Base-by-base conservation (phyloP, 2,797 vertebrate species). In the Mormyrus hasselquistii region DNA sequence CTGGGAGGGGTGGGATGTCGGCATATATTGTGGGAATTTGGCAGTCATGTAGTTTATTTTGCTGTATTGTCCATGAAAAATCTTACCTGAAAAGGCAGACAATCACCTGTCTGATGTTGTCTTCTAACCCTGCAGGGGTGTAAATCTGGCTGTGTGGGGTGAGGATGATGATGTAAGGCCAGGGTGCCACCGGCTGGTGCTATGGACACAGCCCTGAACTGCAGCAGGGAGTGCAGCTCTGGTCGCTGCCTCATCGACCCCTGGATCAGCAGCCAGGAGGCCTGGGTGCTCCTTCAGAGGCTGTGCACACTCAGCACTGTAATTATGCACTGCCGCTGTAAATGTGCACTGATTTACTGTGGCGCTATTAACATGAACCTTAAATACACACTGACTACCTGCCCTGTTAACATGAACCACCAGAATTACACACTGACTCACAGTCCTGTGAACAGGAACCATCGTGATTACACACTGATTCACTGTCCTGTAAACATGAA, bases 181-280 rank as follows among this genome's bases (percentile, higher is more conserved):
- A 91, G 92, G 92, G 38, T 92, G 92, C 47, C 91, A 10, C 92
- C 86, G 92, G 91, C 91, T 82, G 91, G 90, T 25, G 92, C 91
- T 93, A 98, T 99, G 98, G 97, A 97, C 95, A 92, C 93, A 4
- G 94, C 96, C 93, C 95, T 97, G 94, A 99, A 99, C 96, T 99
- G 98, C 95, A 98, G 97, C 92, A 95, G 95, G 87, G 94, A 96
- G 88, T 98, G 97, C 90, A 94, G 95, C 88, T 93, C 95, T 47
- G 89, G 91, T 12, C 91, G 93, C 69, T 96, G 97, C 94, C 94
- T 95, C 93, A 94, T 96, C 90, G 93, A 96, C 91, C 88, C 95
- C 4, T 95, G 95, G 88, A 90, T 96, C 94, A 93, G 93, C 93
- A 95, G 92, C 90, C 95, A 95, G 89, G 95, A 96, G 62, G 95